Base-by-base conservation (phyloP, 2,797 vertebrate genomes). In the Mycteria americana region DNA sequence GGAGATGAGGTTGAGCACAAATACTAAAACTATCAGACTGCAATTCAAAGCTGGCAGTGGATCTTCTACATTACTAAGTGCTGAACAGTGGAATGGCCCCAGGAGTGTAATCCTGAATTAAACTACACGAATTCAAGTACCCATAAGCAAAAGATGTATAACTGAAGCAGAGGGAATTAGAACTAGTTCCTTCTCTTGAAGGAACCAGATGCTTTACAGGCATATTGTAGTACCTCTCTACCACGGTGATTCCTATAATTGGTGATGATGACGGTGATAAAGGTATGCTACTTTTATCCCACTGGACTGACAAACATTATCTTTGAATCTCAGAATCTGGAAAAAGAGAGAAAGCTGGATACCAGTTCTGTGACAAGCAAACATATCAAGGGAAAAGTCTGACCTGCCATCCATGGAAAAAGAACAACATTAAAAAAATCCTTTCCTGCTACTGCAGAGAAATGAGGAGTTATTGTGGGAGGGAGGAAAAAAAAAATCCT, bases 61-160 rank as follows among this genome's bases (percentile, higher is more conserved):
- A 97, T 97, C 97, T 97, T 93, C 93, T 81, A 88, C 93, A 92
- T 88, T 95, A 93, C 92, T 92, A 96, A 96, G 82, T 91, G 85
- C 89, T 95, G 95, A 96, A 90, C 87, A 96, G 92, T 95, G 59
- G 93, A 96, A 96, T 95, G 92, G 96, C 93, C 94, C 92, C 96
- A 95, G 76, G 93, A 96, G 96, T 96, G 91, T 96, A 96, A 97
- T 97, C 95, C 93, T 96, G 95, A 95, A 96, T 97, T 96, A 97
- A 97, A 96, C 95, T 97, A 96, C 95, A 97, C 2, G 91, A 93
- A 95, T 96, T 96, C 94, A 97, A 97, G 95, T 96, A 96, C 94
- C 97, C 95, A 97, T 97, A 96, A 96, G 96, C 97, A 96, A 97
- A 95, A 97, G 95, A 97, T 96, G 94, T 97, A 97, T 96, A 97